Conservation (phyloP, 2,888 invertebrate species). For the Rhopalosiphum nymphaeae region DNA sequence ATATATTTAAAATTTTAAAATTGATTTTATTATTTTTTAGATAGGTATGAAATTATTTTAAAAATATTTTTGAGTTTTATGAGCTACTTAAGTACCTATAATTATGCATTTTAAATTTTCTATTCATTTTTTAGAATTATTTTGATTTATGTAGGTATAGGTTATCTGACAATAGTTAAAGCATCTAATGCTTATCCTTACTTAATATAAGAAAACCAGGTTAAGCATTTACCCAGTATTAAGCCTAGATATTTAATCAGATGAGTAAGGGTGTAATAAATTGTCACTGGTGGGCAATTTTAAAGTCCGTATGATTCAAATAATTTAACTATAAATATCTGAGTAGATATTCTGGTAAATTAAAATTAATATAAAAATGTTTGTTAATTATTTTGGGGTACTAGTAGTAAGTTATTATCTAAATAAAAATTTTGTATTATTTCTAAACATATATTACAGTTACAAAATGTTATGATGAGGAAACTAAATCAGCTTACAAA, state of each 20-base stretch:
- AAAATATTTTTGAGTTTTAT: no score
- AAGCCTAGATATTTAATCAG: neutral
- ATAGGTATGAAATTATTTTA: no score
- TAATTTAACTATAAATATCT: neutral
- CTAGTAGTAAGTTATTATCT: no score
- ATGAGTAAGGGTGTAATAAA: neutral
- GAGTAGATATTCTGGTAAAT: neutral
- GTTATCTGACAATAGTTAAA: no score
- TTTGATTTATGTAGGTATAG: no score
- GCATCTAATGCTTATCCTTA: neutral
- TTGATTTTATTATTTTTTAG: no score
- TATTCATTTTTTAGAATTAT: no score
- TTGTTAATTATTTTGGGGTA: neutral
- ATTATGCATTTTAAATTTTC: no score
- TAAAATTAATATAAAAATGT: neutral
- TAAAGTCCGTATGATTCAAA: neutral
- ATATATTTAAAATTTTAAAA: neutral
- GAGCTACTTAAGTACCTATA: no score
- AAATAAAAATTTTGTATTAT: neutral
- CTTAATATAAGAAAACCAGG: neutral
- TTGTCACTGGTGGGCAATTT: neutral
- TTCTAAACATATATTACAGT: constrained; percentile 18
- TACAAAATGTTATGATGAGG: constrained; percentile 43
- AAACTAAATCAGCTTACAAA: constrained; percentile 40
- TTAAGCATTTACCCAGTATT: neutral